Base-by-base conservation (phyloP, 2,797 vertebrate genomes). In the Alauda arvensis region DNA sequence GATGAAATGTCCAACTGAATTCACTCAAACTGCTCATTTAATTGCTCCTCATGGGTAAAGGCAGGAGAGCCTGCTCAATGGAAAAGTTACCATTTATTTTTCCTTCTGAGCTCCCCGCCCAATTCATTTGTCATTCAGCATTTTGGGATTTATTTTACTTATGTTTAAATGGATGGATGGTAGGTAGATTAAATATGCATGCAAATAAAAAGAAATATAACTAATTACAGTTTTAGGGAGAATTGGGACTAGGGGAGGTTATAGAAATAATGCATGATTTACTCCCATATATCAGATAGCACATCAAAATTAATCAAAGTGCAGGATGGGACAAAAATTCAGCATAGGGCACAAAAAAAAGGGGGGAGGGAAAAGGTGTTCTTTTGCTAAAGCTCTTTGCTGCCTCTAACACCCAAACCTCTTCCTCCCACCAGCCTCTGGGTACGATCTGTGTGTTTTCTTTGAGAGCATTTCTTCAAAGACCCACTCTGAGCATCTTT, bases 41-140 rank as follows among this genome's bases (percentile, higher is more conserved):
- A 68, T 83, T 68, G 55, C 31, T 46, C 33, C 51, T 68, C 10
- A 1, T 5, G 4, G 45, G 56, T 49, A 85, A 83, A 89, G 25
- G 23, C 21, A 70, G 37, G 1, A 68, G 33, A 62, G 14, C 18
- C 40, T 45, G 24, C 24, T 89, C 77, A 68, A 3, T 8, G 26
- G 33, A 84, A 46, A 6, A 49, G 18, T n/a, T 55, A 16, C 43
- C 39, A 15, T 43, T 59, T 34, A 17, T 14, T 40, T 18, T 56
- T 6, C 10, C 24, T 4, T 14, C 9, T 3, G 3, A 76, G 18
- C 9, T 67, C 8, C 23, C 33, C 2, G 1, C 12, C 4, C 15
- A 37, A 43, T 53, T 74, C 1, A 57, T 77, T 77, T 62, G 17
- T 39, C 31, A 49, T 51, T 88, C 45, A 21, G 28, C 9, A 61